These are phyloP conservation scores for Aplochiton taeniatus DNA, from an alignment of 2,797 vertebrate species.

Conservation along the genomic window DNA sequence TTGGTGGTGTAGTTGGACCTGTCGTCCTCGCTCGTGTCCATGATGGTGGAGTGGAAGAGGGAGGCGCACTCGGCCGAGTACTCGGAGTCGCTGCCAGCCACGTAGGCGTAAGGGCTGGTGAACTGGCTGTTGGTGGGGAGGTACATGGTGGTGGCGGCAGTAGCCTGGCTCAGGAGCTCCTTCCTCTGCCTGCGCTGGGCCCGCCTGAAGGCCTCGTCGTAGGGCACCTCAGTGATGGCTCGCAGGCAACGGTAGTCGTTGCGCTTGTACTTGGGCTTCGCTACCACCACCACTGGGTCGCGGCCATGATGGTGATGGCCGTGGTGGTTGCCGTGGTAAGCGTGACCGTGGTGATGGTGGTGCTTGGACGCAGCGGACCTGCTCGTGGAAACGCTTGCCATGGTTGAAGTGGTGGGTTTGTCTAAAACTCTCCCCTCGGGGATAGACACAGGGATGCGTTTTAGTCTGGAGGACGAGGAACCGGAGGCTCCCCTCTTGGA, in stretches of 20 bases:
- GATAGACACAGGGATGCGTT: slow-evolving; percentile 63
- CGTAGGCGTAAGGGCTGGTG: slow-evolving; percentile 76
- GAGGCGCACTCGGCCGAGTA: slow-evolving; percentile 94
- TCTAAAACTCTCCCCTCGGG: slow-evolving; percentile 65
- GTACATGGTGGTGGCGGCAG: slow-evolving; percentile 48
- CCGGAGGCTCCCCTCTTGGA: slow-evolving; percentile 60
- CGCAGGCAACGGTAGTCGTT: slow-evolving; percentile 81
- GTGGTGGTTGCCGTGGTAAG: slow-evolving; percentile 40
- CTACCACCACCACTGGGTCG: slow-evolving; percentile 78
- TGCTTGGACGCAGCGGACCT: slow-evolving; percentile 41
- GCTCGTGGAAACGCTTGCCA: slow-evolving; percentile 32
- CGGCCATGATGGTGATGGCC: slow-evolving; percentile 69
- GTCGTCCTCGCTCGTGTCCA: slow-evolving; percentile 93
- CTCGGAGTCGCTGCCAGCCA: slow-evolving; percentile 87
- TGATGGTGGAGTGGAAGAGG: slow-evolving; percentile 91
- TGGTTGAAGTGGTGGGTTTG: slow-evolving; percentile 32
- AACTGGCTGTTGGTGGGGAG: slow-evolving; percentile 54
- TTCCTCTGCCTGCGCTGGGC: slow-evolving; percentile 72
- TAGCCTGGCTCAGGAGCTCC: slow-evolving; percentile 58
- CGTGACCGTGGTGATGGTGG: slow-evolving; percentile 46
- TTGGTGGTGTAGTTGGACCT: slow-evolving; percentile 91
- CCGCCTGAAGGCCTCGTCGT: slow-evolving; percentile 79
- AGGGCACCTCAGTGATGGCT: slow-evolving; percentile 77
- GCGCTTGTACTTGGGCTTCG: slow-evolving; percentile 88
- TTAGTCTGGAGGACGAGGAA: slow-evolving; percentile 58